Evolutionary conservation across 1,140 invertebrate genomes (phyloP).

Genomic region (Rhopalosiphum padi): DNA sequence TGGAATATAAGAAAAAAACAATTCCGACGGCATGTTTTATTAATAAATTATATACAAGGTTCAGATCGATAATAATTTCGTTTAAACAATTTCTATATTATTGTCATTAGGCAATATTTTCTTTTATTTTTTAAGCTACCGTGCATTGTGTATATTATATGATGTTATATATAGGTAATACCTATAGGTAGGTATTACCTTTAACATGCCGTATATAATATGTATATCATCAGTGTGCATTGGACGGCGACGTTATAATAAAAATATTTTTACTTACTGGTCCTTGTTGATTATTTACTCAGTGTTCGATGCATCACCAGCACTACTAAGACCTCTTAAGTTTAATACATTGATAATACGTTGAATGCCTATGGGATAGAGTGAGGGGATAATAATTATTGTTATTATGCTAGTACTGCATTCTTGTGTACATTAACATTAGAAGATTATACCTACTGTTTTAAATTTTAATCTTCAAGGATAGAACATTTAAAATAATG

Average conservation of each 20-base stretch:
- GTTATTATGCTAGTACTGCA: no score
- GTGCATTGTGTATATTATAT: neutral
- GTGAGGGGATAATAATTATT: no score
- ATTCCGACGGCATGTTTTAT: slow-evolving; percentile 35
- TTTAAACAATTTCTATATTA: neutral
- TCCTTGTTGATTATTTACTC: neutral
- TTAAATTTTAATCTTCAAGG: neutral
- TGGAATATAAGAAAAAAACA: slow-evolving; percentile 8
- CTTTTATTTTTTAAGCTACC: neutral
- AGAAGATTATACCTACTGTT: neutral
- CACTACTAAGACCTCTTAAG: no score
- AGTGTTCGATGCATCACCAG: neutral
- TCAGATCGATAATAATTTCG: slow-evolving; percentile 9
- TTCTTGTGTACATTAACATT: neutral
- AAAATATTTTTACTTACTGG: neutral
- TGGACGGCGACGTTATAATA: no score
- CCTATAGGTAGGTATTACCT: neutral
- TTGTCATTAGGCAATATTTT: neutral
- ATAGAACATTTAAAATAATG: no score
- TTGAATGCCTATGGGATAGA: no score
- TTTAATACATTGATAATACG: no score
- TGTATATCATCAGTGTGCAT: neutral
- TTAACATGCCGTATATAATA: neutral
- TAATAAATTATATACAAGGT: slow-evolving; percentile 42
- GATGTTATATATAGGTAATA: neutral